Evolutionary conservation across 2,797 vertebrate genomes (phyloP).

Genomic region (Anguilla anguilla): DNA sequence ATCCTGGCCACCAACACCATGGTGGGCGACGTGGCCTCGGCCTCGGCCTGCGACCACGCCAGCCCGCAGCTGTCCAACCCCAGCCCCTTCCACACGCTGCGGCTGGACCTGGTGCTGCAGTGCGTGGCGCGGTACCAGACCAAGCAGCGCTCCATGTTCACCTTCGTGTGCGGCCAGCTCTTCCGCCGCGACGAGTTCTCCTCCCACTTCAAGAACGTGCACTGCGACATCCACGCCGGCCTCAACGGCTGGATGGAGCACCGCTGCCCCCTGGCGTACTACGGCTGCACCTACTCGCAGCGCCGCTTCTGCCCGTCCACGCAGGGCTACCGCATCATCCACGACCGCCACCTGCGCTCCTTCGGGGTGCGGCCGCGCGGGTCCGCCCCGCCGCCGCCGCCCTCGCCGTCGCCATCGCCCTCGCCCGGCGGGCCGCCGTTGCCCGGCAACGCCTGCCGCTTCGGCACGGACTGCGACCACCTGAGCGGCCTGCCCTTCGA

Average conservation of each 20-base stretch:
- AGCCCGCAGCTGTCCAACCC: constrained; percentile 93
- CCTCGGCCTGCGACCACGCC: constrained; percentile 95
- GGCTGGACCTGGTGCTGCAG: constrained; percentile 90
- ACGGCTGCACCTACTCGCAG: constrained; percentile 96
- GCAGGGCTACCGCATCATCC: constrained; percentile 85
- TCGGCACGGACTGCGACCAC: constrained; percentile 78
- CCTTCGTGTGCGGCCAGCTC: constrained; percentile 94
- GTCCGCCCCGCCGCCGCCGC: constrained; percentile 48
- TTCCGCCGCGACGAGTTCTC: constrained; percentile 96
- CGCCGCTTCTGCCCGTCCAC: constrained; percentile 89
- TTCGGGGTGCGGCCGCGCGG: constrained; percentile 88
- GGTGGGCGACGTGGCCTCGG: constrained; percentile 95
- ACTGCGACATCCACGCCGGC: constrained; percentile 95
- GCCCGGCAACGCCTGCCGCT: constrained; percentile 62
- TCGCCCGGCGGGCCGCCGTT: constrained; percentile 60
- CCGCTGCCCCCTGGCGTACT: constrained; percentile 94
- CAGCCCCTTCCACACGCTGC: constrained; percentile 92
- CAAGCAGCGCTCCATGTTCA: constrained; percentile 93
- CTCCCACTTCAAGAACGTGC: constrained; percentile 96
- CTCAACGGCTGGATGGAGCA: constrained; percentile 99
- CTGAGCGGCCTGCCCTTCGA: constrained; percentile 90
- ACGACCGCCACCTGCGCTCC: constrained; percentile 87
- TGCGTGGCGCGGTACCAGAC: constrained; percentile 87
- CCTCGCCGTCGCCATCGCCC: no score
- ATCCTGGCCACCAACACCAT: constrained; percentile 93